Base-by-base conservation (phyloP, 1,140 invertebrate genomes). In the Elymnias hypermnestra region DNA sequence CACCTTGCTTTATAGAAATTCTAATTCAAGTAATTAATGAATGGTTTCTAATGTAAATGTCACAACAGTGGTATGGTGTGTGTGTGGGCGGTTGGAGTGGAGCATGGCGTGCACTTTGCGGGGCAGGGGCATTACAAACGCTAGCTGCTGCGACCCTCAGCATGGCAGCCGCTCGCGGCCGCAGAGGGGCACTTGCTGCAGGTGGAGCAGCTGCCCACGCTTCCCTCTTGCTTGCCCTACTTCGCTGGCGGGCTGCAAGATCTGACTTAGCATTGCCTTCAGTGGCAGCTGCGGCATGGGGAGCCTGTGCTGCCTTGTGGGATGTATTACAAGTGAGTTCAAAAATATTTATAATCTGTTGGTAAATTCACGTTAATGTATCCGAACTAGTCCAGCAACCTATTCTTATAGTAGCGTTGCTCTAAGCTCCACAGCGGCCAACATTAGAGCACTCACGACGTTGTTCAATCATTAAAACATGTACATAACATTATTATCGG, bases 231-330 rank as follows among this genome's bases (percentile, higher is more conserved):
- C 79, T 93, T 52, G 91, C 91, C 1, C 72, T 92, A 39, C 72
- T 91, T 7, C 68, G 90, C 76, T 91, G 73, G 91, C 89, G 26
- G 72, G 91, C 22, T 71, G 90, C 41, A 82, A 89, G 60, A 88
- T 92, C 74, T 69, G 91, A 53, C 88, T 28, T 78, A 1, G 78
- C 91, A 5, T 71, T 93, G 13, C 91, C 92, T 12, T 91, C 91
- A 9, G 90, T 92, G 3, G 92, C 92, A 44, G 90, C 91, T 1
- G 91, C 91, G 0, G 90, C 91, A 1, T 93, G 92, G 92, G 91
- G 91, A n/a, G 91, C 92, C 5, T 92, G 91, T 61, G 91, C 92
- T 29, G 90, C 91, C 5, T 89, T 92, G 18, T 93, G 92, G 92
- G 91, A 93, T 57, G 90, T 91, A 17, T 72, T 93, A 12, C 81